phyloP scores from a whole-genome alignment of 2,113 vertebrate species.

The Percina caprodes region DNA sequence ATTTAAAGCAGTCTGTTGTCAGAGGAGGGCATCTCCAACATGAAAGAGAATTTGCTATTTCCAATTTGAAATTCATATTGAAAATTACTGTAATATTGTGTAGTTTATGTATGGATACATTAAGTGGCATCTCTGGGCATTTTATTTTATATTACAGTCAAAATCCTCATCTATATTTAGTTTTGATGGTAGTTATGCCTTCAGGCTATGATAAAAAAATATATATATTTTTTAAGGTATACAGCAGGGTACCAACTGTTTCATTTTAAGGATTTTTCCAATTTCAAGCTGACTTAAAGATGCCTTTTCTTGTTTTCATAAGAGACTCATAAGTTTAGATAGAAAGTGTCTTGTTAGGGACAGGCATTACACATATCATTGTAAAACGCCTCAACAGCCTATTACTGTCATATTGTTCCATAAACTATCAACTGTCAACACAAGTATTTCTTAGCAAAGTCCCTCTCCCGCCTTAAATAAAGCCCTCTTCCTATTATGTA shows the following conservation, averaged over 20 bases:
- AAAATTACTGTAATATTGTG: conserved; percentile 27
- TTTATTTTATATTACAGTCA: conserved; percentile 61
- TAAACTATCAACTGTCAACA: conserved; percentile 49
- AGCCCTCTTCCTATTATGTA: conserved; percentile 56
- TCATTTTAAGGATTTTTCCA: conserved; percentile 46
- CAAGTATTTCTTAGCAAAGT: conserved; percentile 28
- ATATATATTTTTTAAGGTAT: conserved; percentile 21
- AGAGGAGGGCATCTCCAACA: conserved; percentile 28
- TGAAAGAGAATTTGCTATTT: conserved; percentile 46
- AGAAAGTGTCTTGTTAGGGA: conserved; percentile 35
- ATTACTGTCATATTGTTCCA: conserved; percentile 46
- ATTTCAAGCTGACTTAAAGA: conserved; percentile 42
- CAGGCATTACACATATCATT: conserved; percentile 36
- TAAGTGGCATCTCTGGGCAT: conserved; percentile 31
- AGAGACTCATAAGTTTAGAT: conserved; percentile 17
- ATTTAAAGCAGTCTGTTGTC: conserved; percentile 25
- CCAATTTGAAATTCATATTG: conserved; percentile 22
- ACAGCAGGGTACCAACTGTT: conserved; percentile 3
- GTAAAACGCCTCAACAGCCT: conserved; percentile 38
- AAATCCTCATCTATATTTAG: conserved; percentile 37
- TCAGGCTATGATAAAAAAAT: conserved; percentile 30
- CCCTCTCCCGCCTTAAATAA: conserved; percentile 26
- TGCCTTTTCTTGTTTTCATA: conserved; percentile 36
- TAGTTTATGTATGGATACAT: conserved; percentile 30
- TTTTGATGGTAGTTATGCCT: conserved; percentile 54